These are phyloP conservation scores for Chrysomallon squamiferum DNA, from an alignment of 1,140 invertebrate genomes.

Conservation along the genomic window DNA sequence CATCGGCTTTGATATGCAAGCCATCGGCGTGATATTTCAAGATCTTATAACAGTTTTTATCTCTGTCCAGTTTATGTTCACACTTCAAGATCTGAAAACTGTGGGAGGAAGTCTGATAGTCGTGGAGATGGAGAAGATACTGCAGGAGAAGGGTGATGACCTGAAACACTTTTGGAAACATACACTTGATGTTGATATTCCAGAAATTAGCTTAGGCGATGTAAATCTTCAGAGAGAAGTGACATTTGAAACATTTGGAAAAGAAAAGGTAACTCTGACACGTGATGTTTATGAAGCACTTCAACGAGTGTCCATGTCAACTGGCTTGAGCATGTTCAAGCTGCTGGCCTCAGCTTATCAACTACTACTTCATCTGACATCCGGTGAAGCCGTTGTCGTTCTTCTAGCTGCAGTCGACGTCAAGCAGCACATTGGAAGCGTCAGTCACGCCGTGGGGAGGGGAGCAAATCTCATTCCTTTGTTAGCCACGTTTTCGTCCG, in stretches of 20 bases:
- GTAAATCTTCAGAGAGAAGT: too few species aligned
- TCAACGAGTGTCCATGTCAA: neutral
- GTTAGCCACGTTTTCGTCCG: too few species aligned
- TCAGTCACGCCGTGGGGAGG: too few species aligned
- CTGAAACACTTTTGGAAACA: neutral
- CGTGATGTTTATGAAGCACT: neutral
- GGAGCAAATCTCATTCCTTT: too few species aligned
- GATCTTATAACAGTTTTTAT: neutral
- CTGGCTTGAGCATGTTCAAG: neutral
- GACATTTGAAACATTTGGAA: neutral
- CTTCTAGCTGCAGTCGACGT: too few species aligned
- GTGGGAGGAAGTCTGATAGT: neutral
- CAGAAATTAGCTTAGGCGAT: neutral
- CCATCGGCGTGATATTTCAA: neutral
- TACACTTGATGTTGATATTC: neutral
- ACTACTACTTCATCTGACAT: neutral
- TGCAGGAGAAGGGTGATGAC: neutral
- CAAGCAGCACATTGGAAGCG: too few species aligned
- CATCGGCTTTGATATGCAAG: slow-evolving; percentile 20
- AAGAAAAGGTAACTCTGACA: neutral
- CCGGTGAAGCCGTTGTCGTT: too few species aligned
- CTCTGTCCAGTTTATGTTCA: too few species aligned
- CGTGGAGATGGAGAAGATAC: neutral
- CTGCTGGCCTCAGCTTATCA: neutral
- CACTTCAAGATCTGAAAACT: neutral